Evolutionary conservation across 1,140 invertebrate species (phyloP), one percentile per base, ranked within the genome.

Genomic region (Cardiocondyla obscurior): DNA sequence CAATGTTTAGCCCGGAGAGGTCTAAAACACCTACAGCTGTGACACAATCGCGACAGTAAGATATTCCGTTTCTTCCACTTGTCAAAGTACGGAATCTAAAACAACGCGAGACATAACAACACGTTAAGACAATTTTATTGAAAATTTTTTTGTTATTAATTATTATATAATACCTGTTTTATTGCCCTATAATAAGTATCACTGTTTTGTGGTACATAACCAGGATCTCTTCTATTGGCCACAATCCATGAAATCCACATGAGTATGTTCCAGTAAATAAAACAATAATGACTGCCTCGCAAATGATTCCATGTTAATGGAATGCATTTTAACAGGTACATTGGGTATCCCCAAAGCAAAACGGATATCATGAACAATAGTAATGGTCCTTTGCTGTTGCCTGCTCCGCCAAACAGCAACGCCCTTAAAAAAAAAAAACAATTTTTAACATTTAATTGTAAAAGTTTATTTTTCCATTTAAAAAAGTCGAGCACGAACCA

Each of bases 241-340:
- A 98, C 96, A n/a, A 98, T 95, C 96, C 98, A 97, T 85, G 97
- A 97, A 2, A 98, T 93, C 98, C 98, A 99, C 98, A 99, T 98
- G 1, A 98, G 95, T 6, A 96, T 94, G 91, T 98, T 98, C 96
- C 97, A 97, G 86, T 98, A 97, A 70, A 98, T 96, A 91, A 98
- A 99, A 88, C 97, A 96, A 85, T 98, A 98, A 92, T 99, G 98
- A 5, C 97, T 97, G 0, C 96, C 95, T 33, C 97, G 95, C 1
- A 98, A 92, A 4, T 97, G 96, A 89, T 98, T 97, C 97, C 97
- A 98, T 0, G 98, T 99, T n/a, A 98, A 94, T 0, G 98, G 97
- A 74, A 98, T 96, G 86, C 97, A 97, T 95, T 97, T 96, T 62
- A 98, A 95, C 85, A 98, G 94, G 92, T 98, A 99, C 97, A 98